These are phyloP conservation scores for Lophochroa leadbeateri DNA, from an alignment of 2,113 vertebrate species.

Conservation along the genomic window DNA sequence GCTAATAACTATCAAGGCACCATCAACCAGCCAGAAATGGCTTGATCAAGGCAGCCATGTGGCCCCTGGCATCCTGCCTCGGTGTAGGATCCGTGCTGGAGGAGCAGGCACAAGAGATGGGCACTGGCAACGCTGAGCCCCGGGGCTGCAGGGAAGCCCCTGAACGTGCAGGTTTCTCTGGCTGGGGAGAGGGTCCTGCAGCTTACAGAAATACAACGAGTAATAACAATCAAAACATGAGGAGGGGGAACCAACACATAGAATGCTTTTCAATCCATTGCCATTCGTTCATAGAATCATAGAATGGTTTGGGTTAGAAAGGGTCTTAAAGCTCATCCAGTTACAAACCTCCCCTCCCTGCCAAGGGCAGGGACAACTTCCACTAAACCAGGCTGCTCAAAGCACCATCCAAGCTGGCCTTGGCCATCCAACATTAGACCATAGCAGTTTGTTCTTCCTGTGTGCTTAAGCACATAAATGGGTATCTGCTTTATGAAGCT, in stretches of 20 bases:
- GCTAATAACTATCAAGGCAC: background rate
- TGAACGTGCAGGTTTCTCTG: background rate
- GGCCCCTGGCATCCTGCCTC: background rate
- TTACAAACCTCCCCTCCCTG: background rate
- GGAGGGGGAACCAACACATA: accelerated
- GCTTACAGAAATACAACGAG: background rate
- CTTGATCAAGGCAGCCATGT: background rate
- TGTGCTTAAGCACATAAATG: background rate
- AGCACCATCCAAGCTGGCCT: background rate
- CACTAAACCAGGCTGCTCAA: background rate
- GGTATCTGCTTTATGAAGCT: background rate
- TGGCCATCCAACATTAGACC: background rate
- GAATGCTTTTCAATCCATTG: background rate
- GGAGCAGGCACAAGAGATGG: background rate
- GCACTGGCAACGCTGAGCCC: accelerated
- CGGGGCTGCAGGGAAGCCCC: background rate
- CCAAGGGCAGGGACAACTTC: background rate
- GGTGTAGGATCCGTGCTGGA: background rate
- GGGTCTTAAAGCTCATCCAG: background rate
- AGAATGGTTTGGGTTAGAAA: background rate
- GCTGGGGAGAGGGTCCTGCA: background rate
- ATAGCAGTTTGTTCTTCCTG: background rate
- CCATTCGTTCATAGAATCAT: background rate
- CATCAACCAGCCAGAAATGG: background rate
- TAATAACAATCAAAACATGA: background rate